These are phyloP conservation scores for Dolichomitus sp. DNA, from an alignment of 2,888 invertebrate species.

Conservation along the genomic window DNA sequence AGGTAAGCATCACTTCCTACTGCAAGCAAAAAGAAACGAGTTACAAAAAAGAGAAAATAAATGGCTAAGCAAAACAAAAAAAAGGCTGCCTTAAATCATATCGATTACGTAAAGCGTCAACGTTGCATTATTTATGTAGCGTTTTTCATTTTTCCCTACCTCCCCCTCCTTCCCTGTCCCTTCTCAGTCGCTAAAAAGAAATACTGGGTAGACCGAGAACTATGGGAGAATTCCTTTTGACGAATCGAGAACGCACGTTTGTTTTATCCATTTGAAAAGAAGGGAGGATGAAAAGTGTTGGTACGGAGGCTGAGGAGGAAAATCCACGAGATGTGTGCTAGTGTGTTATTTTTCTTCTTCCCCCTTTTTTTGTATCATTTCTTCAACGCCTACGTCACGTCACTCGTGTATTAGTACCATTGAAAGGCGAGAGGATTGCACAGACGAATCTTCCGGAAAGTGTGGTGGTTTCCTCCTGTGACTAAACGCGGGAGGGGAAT, in stretches of 20 bases:
- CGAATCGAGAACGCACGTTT: constrained; percentile 24
- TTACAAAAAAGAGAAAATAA: not conserved
- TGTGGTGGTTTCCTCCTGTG: constrained; percentile 39
- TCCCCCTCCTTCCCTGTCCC: not conserved
- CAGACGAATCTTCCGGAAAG: constrained; percentile 27
- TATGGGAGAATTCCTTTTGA: constrained; percentile 9
- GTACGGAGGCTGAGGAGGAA: not conserved
- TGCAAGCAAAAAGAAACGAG: not conserved
- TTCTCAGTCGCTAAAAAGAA: constrained; percentile 32
- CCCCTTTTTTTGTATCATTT: constrained; percentile 10
- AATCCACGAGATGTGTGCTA: constrained; percentile 24
- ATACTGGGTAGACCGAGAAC: constrained; percentile 5
- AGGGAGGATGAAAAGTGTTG: not conserved
- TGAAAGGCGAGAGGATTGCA: constrained; percentile 31
- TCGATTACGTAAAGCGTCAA: constrained; percentile 7
- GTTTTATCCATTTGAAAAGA: constrained; percentile 24
- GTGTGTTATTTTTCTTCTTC: constrained; percentile 13
- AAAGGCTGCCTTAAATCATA: not conserved
- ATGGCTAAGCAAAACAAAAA: not conserved
- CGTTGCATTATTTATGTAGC: constrained; percentile 11
- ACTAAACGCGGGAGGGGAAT: constrained; percentile 81
- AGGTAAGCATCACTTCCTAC: constrained; percentile 88
- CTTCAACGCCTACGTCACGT: constrained; percentile 15
- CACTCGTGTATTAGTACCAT: constrained; percentile 19
- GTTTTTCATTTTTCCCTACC: not conserved